Base-by-base conservation (phyloP, 2,113 vertebrate genomes). In the Peromyscus maniculatus region DNA sequence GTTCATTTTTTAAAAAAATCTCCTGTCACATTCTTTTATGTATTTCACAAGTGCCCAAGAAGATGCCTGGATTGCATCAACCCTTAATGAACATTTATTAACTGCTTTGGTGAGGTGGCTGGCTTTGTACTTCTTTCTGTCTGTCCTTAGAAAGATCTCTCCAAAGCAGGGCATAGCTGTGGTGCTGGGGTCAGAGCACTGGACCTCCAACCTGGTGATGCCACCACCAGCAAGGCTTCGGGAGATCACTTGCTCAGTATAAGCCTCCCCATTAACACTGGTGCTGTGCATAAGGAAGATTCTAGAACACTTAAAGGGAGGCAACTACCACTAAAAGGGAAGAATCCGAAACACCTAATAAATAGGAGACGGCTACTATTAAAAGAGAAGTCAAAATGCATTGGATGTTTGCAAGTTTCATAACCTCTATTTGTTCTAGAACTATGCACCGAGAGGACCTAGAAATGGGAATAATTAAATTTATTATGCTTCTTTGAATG, bases 401-500 rank as follows among this genome's bases (percentile, higher is more conserved):
- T 80, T 79, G 49, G 8, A 79, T 91, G 67, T 89, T 72, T 89
- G 1, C 67, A 90, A 84, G 15, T 92, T 92, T 93, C 77, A n/a
- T 84, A 66, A 66, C 49, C 79, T 94, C 69, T 95, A 52, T 94
- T 92, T 91, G 67, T 22, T 91, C 82, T 77, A 57, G 28, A 52
- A 64, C 71, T 49, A 33, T 21, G 31, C 80, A 36, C 69, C 33
- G 5, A 75, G 62, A 94, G 84, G 92, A 80, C 9, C 21, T 79
- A 94, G 74, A 74, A 97, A 55, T 66, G 43, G 69, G 62, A 67
- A 88, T 91, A 94, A 93, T 91, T 94, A 78, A 96, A 82, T 93
- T 59, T 67, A 87, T 87, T 77, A 24, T 74, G 36, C 87, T 57
- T 94, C 74, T 84, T 71, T 92, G 57, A 91, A 75, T 74, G 33